Conservation (phyloP, 2,888 invertebrate species). For the Leptopterna dolabrata region DNA sequence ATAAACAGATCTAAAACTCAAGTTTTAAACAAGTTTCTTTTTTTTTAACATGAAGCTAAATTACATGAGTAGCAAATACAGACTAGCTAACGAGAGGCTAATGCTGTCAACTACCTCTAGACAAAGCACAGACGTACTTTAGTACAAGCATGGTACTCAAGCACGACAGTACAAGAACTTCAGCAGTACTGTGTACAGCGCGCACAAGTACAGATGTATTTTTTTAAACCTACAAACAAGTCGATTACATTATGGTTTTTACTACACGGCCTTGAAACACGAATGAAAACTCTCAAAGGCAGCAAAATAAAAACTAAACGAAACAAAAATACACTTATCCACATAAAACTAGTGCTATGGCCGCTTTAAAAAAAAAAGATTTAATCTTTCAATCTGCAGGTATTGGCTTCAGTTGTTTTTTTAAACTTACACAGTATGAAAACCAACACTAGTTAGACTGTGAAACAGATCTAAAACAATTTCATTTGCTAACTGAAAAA, state of each 20-base stretch:
- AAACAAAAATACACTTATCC: conserved; percentile 6
- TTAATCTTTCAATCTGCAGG: conserved; percentile 23
- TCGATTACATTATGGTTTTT: conserved; percentile 44
- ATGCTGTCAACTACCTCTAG: conserved; percentile 58
- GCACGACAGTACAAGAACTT: conserved; percentile 34
- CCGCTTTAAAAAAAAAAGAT: conserved; percentile 46
- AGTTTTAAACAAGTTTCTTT: conserved; percentile 44
- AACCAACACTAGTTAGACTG: conserved; percentile 38
- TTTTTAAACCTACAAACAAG: conserved; percentile 36
- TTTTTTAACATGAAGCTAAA: conserved; percentile 44
- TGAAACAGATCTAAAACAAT: conserved; percentile 34
- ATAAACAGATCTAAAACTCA: conserved; percentile 56
- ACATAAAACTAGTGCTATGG: conserved; percentile 57
- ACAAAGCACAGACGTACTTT: conserved; percentile 43
- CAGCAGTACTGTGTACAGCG: conserved; percentile 29
- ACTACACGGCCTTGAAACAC: conserved; percentile 36
- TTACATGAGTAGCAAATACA: conserved; percentile 57
- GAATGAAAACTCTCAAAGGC: conserved; percentile 22
- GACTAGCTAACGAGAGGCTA: conserved; percentile 59
- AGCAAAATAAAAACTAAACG: conserved; percentile 40
- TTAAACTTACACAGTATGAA: background rate
- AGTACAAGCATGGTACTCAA: conserved; percentile 29
- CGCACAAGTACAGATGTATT: conserved; percentile 28
- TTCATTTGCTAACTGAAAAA: background rate
- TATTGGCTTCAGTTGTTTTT: background rate